These are phyloP conservation scores for Amphipoea lucens DNA, from an alignment of 2,888 invertebrate species.

Conservation along the genomic window DNA sequence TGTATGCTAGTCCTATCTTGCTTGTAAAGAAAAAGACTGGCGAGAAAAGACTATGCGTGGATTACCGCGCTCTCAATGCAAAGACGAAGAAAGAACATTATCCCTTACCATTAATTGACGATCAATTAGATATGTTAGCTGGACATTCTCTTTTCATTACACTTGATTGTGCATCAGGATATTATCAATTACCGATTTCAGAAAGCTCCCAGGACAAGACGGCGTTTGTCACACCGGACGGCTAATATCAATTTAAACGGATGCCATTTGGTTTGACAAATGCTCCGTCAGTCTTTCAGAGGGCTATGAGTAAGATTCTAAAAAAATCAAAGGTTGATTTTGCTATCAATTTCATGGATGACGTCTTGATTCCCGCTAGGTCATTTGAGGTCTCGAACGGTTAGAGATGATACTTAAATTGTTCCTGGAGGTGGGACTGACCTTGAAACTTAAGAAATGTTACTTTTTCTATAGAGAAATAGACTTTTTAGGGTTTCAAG, in stretches of 20 bases:
- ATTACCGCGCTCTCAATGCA: too few species aligned
- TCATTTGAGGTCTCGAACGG: neutral
- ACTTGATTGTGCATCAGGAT: too few species aligned
- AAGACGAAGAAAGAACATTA: too few species aligned
- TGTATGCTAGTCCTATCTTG: neutral
- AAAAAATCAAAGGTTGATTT: neutral
- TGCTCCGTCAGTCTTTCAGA: neutral
- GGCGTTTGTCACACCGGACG: too few species aligned
- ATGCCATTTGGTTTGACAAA: neutral
- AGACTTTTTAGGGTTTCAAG: neutral
- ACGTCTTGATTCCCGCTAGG: too few species aligned
- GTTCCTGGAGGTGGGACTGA: neutral
- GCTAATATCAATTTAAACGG: neutral
- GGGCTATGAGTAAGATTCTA: neutral
- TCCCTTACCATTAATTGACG: too few species aligned
- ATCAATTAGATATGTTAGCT: too few species aligned
- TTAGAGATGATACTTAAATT: neutral
- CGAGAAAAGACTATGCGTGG: too few species aligned
- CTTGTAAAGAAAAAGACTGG: neutral
- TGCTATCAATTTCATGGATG: neutral
- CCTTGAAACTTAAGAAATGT: neutral
- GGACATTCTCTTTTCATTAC: too few species aligned
- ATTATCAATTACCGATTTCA: too few species aligned
- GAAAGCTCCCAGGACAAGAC: neutral
- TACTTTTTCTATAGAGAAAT: slow-evolving; percentile 1